Percentiles rank a stretch among this genome's conserved stretches.
These are phyloP conservation scores for Felis chaus DNA, from an alignment of 2,113 vertebrate species.

Conservation along the genomic window DNA sequence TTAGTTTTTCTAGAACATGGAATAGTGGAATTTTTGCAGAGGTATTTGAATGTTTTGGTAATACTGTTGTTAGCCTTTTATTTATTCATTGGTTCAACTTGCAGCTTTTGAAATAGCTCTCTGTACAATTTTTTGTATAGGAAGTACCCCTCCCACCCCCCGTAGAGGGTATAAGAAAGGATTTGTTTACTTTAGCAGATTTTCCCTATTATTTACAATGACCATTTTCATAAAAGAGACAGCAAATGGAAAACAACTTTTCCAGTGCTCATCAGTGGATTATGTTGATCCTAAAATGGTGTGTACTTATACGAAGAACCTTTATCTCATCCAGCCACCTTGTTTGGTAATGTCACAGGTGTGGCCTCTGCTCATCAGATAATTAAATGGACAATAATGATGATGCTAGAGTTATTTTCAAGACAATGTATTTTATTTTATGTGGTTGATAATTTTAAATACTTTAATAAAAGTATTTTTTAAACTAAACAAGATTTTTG, in stretches of 20 bases:
- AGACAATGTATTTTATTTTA: not conserved
- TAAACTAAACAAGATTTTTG: not conserved
- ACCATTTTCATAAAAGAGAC: not conserved
- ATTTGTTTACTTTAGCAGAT: constrained; percentile 41
- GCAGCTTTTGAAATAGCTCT: not conserved
- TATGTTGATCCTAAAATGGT: not conserved
- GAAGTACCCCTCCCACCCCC: not conserved
- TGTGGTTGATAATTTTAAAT: not conserved
- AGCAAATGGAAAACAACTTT: not conserved
- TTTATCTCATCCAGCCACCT: not conserved
- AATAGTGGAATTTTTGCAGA: not conserved
- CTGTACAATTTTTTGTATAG: not conserved
- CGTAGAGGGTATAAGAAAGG: not conserved
- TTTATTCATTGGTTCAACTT: constrained; percentile 46
- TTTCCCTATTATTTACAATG: not conserved
- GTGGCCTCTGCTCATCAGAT: not conserved
- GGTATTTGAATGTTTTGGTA: constrained; percentile 28
- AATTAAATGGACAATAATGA: not conserved
- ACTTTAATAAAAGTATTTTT: constrained; percentile 14
- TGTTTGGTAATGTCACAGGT: not conserved
- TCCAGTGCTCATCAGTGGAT: not conserved
- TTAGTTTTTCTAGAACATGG: constrained; percentile 1
- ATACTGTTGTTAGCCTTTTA: constrained; percentile 8
- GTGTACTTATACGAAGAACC: not conserved
- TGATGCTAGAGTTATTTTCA: constrained; percentile 4